Evolutionary conservation across 1,140 invertebrate genomes (phyloP), one percentile per base, ranked within the genome.

Genomic region (Hormaphis cornu): DNA sequence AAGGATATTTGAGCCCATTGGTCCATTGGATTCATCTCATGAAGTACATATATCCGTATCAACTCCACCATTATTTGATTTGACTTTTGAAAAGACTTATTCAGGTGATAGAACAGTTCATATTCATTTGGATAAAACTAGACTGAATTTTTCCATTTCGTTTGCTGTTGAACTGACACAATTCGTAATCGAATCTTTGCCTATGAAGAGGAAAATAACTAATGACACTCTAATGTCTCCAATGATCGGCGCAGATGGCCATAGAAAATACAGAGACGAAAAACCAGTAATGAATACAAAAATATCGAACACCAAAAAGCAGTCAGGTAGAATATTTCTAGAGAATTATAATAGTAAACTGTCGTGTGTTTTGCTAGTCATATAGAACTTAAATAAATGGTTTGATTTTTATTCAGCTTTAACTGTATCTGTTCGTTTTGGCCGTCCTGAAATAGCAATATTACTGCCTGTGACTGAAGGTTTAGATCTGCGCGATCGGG

Each of bases 361-460:
- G n/a, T n/a, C n/a, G n/a, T n/a, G n/a, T n/a, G n/a, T n/a, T n/a
- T n/a, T n/a, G n/a, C n/a, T n/a, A n/a, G n/a, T n/a, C n/a, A n/a
- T n/a, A n/a, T n/a, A n/a, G n/a, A n/a, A n/a, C n/a, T n/a, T n/a
- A n/a, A n/a, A 66, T 46, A 18, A 33, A 20, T 48, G 24, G 10
- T 44, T 71, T 30, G 22, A 37, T 48, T 53, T 48, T 12, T 70
- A 12, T 52, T 69, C 77, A 75, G 85, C 85, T 48, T 75, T 87
- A 50, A 85, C 86, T 1, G 77, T 90, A 72, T 88, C 87, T 1
- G 76, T 89, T 14, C 83, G 87, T 74, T 82, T 89, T 71, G 83
- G 88, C 46, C 85, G 89, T 73, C 89, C 89, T 14, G 89, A 92
- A 77, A 81, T 93, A 28, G 86, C 91, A 76, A 80, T 92, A 54